These are phyloP conservation scores for Agapetus fuscipes DNA, from an alignment of 2,888 invertebrate genomes.

Conservation along the genomic window DNA sequence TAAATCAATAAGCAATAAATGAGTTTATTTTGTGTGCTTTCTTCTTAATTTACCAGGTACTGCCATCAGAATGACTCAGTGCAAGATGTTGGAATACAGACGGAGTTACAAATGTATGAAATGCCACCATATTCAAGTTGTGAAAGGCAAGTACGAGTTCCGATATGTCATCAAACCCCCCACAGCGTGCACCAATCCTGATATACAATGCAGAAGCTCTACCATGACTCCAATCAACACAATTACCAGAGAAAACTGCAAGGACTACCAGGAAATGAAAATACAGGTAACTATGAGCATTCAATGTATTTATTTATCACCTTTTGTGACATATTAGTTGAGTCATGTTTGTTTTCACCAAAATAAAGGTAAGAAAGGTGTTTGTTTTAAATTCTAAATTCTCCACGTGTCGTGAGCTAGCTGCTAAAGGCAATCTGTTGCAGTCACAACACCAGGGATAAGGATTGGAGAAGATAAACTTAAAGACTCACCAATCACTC, in stretches of 20 bases:
- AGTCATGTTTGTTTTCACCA: too few relatives aligned
- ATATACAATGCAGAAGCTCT: conserved; percentile 43
- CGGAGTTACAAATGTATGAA: conserved; percentile 65
- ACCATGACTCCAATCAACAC: conserved; percentile 45
- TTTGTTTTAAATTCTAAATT: too few relatives aligned
- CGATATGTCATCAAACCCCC: conserved; percentile 50
- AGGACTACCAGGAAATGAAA: conserved; percentile 80
- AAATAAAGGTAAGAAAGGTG: too few relatives aligned
- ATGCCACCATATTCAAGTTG: conserved; percentile 57
- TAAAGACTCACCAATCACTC: too few relatives aligned
- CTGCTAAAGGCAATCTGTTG: too few relatives aligned
- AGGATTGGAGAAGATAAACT: too few relatives aligned
- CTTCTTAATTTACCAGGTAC: conserved; percentile 46
- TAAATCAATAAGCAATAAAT: too few relatives aligned
- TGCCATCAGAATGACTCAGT: conserved; percentile 63
- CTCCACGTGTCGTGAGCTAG: too few relatives aligned
- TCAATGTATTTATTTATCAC: too few relatives aligned
- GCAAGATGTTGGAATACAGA: conserved; percentile 67
- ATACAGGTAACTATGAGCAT: conserved; percentile 64
- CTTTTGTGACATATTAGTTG: too few relatives aligned
- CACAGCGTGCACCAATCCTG: conserved; percentile 43
- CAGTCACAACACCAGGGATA: too few relatives aligned
- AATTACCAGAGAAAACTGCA: conserved; percentile 54
- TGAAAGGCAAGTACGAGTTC: conserved; percentile 61
- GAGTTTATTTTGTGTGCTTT: too few relatives aligned